A percentile compares a stretch with the other conserved stretches of the same genome.
Evolutionary conservation across 2,797 vertebrate species (phyloP).

Genomic region (Furcifer pardalis): DNA sequence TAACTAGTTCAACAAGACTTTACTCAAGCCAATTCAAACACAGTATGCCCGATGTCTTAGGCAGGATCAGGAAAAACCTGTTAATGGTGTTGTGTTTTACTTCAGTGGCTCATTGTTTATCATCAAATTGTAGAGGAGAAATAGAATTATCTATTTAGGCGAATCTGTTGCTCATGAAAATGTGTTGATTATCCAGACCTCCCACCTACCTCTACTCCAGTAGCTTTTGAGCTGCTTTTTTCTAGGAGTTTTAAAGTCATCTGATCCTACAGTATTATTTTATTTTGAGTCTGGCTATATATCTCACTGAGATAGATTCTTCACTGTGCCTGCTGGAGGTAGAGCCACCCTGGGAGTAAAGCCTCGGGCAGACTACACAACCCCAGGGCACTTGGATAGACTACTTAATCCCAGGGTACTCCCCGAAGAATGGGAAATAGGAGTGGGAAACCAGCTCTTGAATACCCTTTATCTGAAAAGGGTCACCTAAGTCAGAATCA

Average conservation of each 20-base stretch:
- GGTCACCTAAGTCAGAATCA: neutral
- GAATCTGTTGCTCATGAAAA: neutral
- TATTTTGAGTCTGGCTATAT: neutral
- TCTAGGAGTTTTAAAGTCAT: conserved; percentile 3
- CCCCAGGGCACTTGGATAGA: no score
- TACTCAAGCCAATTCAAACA: neutral
- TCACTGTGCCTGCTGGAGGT: no score
- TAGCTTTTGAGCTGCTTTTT: neutral
- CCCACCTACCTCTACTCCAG: neutral
- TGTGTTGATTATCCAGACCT: neutral
- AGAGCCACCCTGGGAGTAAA: no score
- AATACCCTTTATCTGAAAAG: no score
- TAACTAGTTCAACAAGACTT: conserved; percentile 13
- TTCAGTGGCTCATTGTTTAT: neutral
- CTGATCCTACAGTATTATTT: neutral
- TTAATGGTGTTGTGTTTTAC: conserved; percentile 3
- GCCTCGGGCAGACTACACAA: no score
- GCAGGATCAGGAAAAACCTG: conserved; percentile 29
- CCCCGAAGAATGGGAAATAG: no score
- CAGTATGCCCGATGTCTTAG: neutral
- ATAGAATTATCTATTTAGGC: neutral
- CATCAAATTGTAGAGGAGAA: neutral
- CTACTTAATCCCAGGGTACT: no score
- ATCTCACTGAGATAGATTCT: no score
- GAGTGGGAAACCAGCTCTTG: no score